A percentile compares a stretch with the other conserved stretches of the same genome.
These are phyloP conservation scores for Leptopilina syphax DNA, from an alignment of 2,888 invertebrate genomes.

Conservation along the genomic window DNA sequence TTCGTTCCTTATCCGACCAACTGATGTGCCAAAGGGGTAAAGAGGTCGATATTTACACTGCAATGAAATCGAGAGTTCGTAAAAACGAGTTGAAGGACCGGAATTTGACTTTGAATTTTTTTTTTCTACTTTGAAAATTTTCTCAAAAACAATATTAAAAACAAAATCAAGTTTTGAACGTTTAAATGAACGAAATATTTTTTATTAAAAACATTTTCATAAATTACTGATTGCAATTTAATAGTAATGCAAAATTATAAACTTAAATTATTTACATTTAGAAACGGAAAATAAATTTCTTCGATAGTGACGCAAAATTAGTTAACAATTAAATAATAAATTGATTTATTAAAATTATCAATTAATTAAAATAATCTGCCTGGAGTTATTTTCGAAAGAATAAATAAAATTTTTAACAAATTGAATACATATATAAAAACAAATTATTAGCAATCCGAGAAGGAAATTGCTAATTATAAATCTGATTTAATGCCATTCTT, in stretches of 20 bases:
- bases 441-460: neutral
- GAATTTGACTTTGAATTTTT: slow-evolving; percentile 12
- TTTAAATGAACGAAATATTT: too few relatives aligned
- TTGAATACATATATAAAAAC: neutral
- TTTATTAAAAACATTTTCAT: too few relatives aligned
- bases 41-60: slow-evolving; percentile 52
- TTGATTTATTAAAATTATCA: too few relatives aligned
- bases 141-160: neutral
- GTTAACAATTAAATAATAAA: too few relatives aligned
- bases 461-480: neutral
- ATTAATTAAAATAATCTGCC: too few relatives aligned
- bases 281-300: too few relatives aligned
- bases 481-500: slow-evolving; percentile 8
- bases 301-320: too few relatives aligned
- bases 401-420: neutral
- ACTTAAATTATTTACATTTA: too few relatives aligned
- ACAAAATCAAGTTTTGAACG: too few relatives aligned
- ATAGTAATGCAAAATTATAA: too few relatives aligned
- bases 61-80: slow-evolving; percentile 55
- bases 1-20: slow-evolving; percentile 47
- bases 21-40: slow-evolving; percentile 55
- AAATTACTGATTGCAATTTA: too few relatives aligned
- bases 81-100: slow-evolving; percentile 48
- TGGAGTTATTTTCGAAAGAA: neutral
- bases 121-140: neutral